These are phyloP conservation scores for Cheirogaleus medius DNA, from an alignment of 2,113 vertebrate genomes.

Conservation along the genomic window DNA sequence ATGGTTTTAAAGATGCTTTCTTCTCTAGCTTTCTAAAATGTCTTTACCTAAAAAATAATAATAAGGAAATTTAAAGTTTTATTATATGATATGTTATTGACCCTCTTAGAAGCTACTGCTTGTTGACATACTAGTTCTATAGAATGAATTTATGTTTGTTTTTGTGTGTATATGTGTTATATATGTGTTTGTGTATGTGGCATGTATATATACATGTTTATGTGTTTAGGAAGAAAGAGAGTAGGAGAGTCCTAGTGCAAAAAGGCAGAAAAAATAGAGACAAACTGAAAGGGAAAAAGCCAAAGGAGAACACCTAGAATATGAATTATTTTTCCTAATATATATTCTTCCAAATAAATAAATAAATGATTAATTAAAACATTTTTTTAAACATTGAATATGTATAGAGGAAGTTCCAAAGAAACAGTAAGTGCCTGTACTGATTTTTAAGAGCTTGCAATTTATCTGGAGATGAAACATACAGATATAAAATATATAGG, in stretches of 20 bases:
- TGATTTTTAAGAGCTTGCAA: slow-evolving; percentile 65
- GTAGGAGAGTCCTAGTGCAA: not conserved
- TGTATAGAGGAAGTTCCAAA: slow-evolving; percentile 44
- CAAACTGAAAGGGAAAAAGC: not conserved
- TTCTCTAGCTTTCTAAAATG: slow-evolving; percentile 58
- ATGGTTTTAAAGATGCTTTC: slow-evolving; percentile 67
- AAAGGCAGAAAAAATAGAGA: not conserved
- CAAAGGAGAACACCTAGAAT: not conserved
- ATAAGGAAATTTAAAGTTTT: not conserved
- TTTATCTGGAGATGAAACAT: slow-evolving; percentile 52
- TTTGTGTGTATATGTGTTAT: not conserved
- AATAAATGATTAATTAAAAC: slow-evolving; percentile 40
- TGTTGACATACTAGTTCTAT: not conserved
- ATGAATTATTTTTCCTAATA: not conserved
- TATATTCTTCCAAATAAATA: slow-evolving; percentile 31
- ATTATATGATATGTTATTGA: not conserved
- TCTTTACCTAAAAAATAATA: not conserved
- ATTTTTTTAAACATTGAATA: slow-evolving; percentile 47
- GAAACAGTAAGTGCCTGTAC: slow-evolving; percentile 7
- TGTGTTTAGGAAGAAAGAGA: not conserved
- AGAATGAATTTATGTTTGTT: not conserved
- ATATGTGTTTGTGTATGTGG: not conserved
- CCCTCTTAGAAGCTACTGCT: not conserved
- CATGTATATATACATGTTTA: not conserved
- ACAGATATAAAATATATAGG: slow-evolving; percentile 52